Evolutionary conservation across 2,888 invertebrate genomes (phyloP), one percentile per base, ranked within the genome.

Genomic region (Argynnis bischoffii): DNA sequence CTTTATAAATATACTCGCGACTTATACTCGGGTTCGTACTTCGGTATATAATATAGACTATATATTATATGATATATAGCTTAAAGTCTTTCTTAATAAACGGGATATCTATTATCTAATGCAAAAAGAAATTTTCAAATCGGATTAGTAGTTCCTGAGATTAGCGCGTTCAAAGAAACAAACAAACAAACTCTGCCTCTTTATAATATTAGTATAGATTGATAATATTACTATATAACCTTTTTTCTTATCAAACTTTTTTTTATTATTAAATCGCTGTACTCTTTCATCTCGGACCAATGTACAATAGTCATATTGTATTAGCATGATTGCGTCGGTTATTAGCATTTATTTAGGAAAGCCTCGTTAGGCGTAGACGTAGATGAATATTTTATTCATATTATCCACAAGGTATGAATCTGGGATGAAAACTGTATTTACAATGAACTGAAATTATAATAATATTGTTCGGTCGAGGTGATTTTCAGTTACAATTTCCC

Each of bases 341-440:
- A 88, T 88, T 87, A 87, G 86, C 88, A 89, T 88, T 89, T 87
- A 85, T 88, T 89, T 86, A 84, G 84, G 83, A 79, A 80, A 74
- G 83, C 79, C 81, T 87, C 84, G 84, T 85, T 85, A 86, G 83
- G 75, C 76, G 75, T 71, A 81, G 78, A 74, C 73, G 74, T 61
- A 66, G 70, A 81, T 85, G 87, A 87, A 88, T 88, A 87, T 86
- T 86, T 81, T 79, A 85, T 83, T 81, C 81, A 72, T 70, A 69
- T 69, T 71, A 71, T 66, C 60, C 41, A 48, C 26, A 59, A 57
- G 67, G 55, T 63, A 67, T 63, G 63, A 65, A 67, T 71, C 57
- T 55, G 59, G 68, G 64, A 65, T 51, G 41, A 57, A 57, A 57
- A 63, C 64, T 48, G 67, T 53, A 57, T 68, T 64, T 47, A 64